Evolutionary conservation across 92 coral and sea anemone genomes (phyloP).

Genomic region (Palythoa heliodiscus): DNA sequence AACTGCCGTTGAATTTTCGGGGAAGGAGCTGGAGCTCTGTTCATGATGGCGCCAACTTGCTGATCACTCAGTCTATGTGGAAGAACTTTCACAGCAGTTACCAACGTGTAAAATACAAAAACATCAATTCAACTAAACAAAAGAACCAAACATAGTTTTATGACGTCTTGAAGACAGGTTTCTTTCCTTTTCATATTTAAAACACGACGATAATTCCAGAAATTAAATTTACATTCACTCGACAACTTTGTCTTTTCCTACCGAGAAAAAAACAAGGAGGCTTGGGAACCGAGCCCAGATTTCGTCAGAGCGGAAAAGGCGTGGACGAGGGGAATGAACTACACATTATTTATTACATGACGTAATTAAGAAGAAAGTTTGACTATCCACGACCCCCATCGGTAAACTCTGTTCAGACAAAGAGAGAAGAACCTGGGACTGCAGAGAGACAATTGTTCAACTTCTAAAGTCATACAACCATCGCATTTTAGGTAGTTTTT

Average conservation of each 20-base stretch:
- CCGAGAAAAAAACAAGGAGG: constrained; percentile 13
- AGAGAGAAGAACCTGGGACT: too few relatives aligned
- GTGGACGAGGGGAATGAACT: constrained; percentile 10
- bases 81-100: constrained; percentile 7
- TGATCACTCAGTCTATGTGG: neutral
- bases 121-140: neutral
- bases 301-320: constrained; percentile 41
- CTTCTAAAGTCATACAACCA: neutral
- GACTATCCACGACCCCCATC: too few relatives aligned
- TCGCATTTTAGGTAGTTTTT: neutral
- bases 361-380: neutral
- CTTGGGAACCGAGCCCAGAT: constrained; percentile 36
- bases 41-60: constrained; percentile 35
- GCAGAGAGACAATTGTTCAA: neutral
- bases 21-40: constrained; percentile 41
- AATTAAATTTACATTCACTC: neutral
- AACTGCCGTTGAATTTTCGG: constrained; percentile 41
- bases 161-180: neutral
- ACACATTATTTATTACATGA: neutral
- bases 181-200: neutral
- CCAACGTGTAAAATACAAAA: neutral
- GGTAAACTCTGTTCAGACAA: too few relatives aligned
- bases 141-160: neutral
- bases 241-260: constrained; percentile 2
- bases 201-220: constrained; percentile 9